Evolutionary conservation across 2,113 vertebrate genomes (phyloP), one percentile per base, ranked within the genome.

Genomic region (Leptodactylus fuscus): DNA sequence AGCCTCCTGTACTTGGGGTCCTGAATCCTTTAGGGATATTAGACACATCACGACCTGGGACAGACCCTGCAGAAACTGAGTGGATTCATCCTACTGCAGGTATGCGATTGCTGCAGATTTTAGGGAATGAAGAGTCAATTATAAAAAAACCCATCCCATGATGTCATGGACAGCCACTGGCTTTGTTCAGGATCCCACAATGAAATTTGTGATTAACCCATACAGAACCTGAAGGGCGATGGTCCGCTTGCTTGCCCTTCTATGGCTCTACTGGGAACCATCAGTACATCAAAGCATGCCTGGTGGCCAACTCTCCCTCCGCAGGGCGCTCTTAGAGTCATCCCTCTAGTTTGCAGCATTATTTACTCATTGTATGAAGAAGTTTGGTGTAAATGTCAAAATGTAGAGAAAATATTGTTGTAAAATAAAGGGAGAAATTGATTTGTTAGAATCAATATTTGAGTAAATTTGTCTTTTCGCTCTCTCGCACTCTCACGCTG

Each of bases 361-460:
- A 67, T 67, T 67, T 67, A 67, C 62, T 29, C 27, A 29, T 11
- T 16, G 24, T 29, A 10, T 62, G 60, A 1, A 34, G 62, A 67
- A 67, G 20, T 34, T 34, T 34, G 62, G 29, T 67, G 62, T 67
- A 67, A 67, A 67, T 67, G 29, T 67, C 62, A 67, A 67, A 67
- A 67, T 16, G 16, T 34, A 67, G 62, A 13, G 24, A 62, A 67
- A 67, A 34, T 67, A 67, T 67, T 34, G 32, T 20, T 67, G 62
- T 32, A 34, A 67, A 67, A 34, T 67, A 29, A 67, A 29, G 62
- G 15, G 18, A 67, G 13, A 18, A 18, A 67, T 67, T 15, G 29
- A 67, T 67, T 29, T 18, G 29, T 10, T 18, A 67, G 29, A 67
- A 67, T 67, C 62, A 67, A 67, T 67, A 67, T 67, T 67, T 67